A percentile compares a stretch with the other conserved stretches of the same genome.
phyloP scores from a whole-genome alignment of 2,888 invertebrate genomes.

The Podotricha telesiphe region DNA sequence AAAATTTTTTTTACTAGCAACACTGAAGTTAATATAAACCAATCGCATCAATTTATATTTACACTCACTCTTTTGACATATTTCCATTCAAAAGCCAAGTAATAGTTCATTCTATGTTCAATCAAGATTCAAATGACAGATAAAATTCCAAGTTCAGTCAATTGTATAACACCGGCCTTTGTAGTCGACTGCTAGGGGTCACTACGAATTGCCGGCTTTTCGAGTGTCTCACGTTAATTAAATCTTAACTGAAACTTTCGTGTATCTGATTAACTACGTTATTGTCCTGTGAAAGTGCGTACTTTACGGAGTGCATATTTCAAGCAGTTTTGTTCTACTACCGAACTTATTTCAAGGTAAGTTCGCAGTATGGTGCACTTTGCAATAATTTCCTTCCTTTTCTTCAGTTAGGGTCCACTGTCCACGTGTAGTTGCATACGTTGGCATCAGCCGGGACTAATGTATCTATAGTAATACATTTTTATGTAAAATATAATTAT shows the following conservation, averaged over 20 bases:
- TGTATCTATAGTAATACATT: neutral
- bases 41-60: conserved; percentile 18
- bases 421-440: conserved; percentile 60
- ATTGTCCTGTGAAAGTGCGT: conserved; percentile 65
- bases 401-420: conserved; percentile 49
- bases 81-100: neutral
- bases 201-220: conserved; percentile 72
- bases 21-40: conserved; percentile 12
- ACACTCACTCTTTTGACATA: neutral
- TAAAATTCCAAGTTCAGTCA: conserved; percentile 54
- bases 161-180: conserved; percentile 67
- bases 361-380: conserved; percentile 50
- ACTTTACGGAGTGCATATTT: conserved; percentile 58
- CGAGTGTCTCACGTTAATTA: conserved; percentile 55
- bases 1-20: conserved; percentile 26
- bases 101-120: conserved; percentile 8
- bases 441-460: conserved; percentile 38
- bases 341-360: conserved; percentile 72
- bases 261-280: conserved; percentile 52
- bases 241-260: conserved; percentile 51
- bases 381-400: conserved; percentile 53
- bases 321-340: conserved; percentile 60
- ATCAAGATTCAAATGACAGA: conserved; percentile 3
- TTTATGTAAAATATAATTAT: neutral
- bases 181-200: conserved; percentile 71